phyloP scores from a whole-genome alignment of 2,888 invertebrate genomes.

The Alsophila aescularia region DNA sequence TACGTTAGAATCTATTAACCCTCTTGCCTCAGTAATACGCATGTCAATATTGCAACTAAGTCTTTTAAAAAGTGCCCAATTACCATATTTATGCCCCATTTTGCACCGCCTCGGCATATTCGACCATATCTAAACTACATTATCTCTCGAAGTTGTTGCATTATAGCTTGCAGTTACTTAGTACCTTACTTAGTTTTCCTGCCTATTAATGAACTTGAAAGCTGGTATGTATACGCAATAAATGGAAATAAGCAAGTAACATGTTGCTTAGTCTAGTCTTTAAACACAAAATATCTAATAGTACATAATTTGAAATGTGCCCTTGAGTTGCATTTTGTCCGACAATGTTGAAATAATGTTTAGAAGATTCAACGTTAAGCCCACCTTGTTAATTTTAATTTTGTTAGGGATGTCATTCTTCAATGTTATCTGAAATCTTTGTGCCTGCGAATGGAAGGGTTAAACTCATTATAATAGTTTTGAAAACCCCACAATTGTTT shows the following conservation, averaged over 20 bases:
- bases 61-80: conserved; percentile 12
- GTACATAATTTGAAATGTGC: no score
- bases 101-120: not conserved
- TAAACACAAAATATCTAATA: no score
- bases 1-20: conserved; percentile 43
- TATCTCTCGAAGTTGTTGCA: not conserved
- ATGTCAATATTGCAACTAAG: conserved; percentile 40
- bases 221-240: not conserved
- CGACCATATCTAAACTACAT: not conserved
- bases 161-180: not conserved
- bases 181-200: not conserved
- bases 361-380: no score
- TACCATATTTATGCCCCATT: conserved; percentile 8
- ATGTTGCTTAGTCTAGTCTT: no score
- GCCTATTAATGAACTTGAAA: no score
- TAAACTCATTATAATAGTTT: conserved; percentile 19
- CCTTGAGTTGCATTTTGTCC: no score
- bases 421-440: conserved; percentile 18
- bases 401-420: not conserved
- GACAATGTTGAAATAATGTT: no score
- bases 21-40: conserved; percentile 33
- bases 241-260: not conserved
- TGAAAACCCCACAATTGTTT: conserved; percentile 22
- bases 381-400: not conserved
- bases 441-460: conserved; percentile 17